phyloP scores from a whole-genome alignment of 37 sponge, comb jelly and placozoan species.

The Mnemiopsis leidyi region DNA sequence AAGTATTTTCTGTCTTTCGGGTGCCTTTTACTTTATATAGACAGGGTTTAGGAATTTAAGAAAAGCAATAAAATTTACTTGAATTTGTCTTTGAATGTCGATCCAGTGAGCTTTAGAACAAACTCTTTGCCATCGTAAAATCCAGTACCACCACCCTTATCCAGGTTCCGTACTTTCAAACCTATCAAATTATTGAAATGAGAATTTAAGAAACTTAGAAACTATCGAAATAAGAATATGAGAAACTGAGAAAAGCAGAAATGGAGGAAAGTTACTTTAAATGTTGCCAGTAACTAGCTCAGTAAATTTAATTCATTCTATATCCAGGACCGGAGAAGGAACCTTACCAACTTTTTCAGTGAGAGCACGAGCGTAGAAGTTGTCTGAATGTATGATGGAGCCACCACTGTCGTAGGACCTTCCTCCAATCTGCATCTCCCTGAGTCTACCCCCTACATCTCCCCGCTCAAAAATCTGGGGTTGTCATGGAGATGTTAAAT shows the following conservation, averaged over 20 bases:
- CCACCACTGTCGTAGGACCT: background rate
- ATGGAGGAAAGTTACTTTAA: no score
- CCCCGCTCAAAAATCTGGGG: background rate
- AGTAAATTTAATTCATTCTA: no score
- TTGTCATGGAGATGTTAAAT: no score
- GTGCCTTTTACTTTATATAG: no score
- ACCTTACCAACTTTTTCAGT: slow-evolving; percentile 20
- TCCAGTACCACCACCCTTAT: background rate
- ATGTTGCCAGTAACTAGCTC: no score
- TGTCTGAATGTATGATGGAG: slow-evolving; percentile 10
- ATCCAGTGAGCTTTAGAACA: background rate
- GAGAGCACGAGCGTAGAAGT: background rate
- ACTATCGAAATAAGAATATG: no score
- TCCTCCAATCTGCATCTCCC: slow-evolving; percentile 5
- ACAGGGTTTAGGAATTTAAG: no score
- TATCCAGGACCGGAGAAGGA: background rate
- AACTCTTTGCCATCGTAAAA: slow-evolving; percentile 12
- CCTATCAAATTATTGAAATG: background rate
- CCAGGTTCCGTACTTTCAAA: background rate
- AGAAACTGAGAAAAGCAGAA: no score
- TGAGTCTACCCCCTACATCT: background rate
- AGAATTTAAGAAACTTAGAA: no score
- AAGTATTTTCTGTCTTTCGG: no score
- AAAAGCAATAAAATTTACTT: slow-evolving; percentile 16
- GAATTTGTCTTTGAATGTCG: background rate